Conservation (phyloP, 1,140 invertebrate species). For the Sarcophaga bullata region DNA sequence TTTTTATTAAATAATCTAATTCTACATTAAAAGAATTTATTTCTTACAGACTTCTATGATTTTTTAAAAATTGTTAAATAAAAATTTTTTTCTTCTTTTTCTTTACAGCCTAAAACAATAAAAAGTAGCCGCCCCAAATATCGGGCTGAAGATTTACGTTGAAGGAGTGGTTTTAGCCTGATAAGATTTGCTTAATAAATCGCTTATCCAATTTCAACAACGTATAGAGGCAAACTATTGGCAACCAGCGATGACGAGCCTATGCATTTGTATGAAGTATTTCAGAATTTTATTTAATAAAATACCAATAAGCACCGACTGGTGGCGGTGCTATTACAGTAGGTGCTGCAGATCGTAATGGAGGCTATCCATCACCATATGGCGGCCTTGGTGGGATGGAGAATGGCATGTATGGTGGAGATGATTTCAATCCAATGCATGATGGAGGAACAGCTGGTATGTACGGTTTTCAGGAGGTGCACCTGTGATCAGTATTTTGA, state of each 20-base stretch:
- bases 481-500: conserved; percentile 65
- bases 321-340: conserved; percentile 69
- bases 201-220: not conserved
- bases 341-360: conserved; percentile 74
- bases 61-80: no score
- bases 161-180: not conserved
- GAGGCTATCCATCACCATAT: conserved; percentile 82
- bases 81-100: not conserved
- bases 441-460: conserved; percentile 58
- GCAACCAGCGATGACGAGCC: conserved; percentile 96
- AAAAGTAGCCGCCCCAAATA: not conserved
- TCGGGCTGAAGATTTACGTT: not conserved
- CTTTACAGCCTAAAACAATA: not conserved
- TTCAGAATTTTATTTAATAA: conserved; percentile 98
- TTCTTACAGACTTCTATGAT: no score
- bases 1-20: no score
- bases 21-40: no score
- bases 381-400: conserved; percentile 80
- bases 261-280: conserved; percentile 94
- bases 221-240: conserved; percentile 77
- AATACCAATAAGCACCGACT: conserved; percentile 91
- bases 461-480: conserved; percentile 77
- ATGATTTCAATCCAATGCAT: conserved; percentile 79
- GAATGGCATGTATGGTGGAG: conserved; percentile 89
- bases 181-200: not conserved